Evolutionary conservation across 2,113 vertebrate species (phyloP), one percentile per base, ranked within the genome.

Genomic region (Chrysochloris asiatica): DNA sequence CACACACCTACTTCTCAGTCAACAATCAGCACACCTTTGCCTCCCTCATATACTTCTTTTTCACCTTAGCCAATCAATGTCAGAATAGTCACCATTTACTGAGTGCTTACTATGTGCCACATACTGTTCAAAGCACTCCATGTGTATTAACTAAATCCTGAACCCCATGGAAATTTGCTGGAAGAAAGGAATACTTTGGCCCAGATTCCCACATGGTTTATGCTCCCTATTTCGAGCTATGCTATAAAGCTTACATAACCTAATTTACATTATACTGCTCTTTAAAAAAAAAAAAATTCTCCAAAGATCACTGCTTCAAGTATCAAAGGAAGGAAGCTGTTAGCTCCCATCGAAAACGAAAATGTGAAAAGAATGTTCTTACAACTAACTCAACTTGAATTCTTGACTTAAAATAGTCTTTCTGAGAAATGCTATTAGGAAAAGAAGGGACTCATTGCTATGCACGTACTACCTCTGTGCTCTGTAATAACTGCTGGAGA

Each of bases 321-420:
- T 65, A 96, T 96, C 93, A 95, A 90, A 94, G 94, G n/a, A n/a
- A n/a, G n/a, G 92, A 92, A 95, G 47, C 79, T 90, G 72, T 95
- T 90, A 93, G 79, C 65, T 83, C 47, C 43, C 45, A 95, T 93
- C 59, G 95, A 77, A 88, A 95, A 93, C 56, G 56, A 71, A 80
- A 86, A 92, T 24, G 48, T 93, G 28, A 61, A 76, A 88, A 93
- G 93, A 41, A 92, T 93, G 92, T 92, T 93, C 69, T 88, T 93
- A 86, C 38, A 92, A 89, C 41, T 83, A 91, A 79, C 61, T 82
- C 63, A 87, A 67, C 69, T 82, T 52, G 21, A 90, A 84, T 88
- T 92, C 82, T 83, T 80, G 69, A 88, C 76, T 92, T 86, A 78
- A 61, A 72, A 76, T 52, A 41, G 30, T 52, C 75, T 86, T 91